These are phyloP conservation scores for Perdita meconis DNA, from an alignment of 2,888 invertebrate genomes.

Conservation along the genomic window DNA sequence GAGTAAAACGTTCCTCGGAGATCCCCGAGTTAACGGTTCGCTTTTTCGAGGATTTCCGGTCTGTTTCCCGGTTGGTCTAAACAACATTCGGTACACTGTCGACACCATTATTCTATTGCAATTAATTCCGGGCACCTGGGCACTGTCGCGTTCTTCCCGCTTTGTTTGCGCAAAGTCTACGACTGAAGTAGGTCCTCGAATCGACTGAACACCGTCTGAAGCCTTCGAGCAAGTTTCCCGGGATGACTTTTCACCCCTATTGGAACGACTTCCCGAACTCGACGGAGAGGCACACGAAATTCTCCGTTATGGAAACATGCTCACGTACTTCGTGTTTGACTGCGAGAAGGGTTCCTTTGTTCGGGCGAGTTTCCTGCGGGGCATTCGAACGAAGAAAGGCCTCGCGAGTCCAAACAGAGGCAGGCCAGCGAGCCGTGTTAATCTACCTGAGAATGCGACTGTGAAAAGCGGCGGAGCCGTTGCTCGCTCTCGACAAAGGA, in stretches of 20 bases:
- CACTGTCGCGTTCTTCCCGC: slow-evolving; percentile 15
- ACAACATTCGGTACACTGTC: slow-evolving; percentile 5
- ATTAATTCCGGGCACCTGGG: slow-evolving; percentile 53
- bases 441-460: slow-evolving; percentile 33
- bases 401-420: not conserved
- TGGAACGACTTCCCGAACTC: not conserved
- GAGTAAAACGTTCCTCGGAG: slow-evolving; percentile 63
- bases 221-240: not conserved
- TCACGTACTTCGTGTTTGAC: not conserved
- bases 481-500: slow-evolving; percentile 26
- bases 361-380: not conserved
- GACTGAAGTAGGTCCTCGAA: not conserved
- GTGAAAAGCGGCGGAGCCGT: slow-evolving; percentile 46
- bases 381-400: not conserved
- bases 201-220: not conserved
- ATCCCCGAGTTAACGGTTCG: slow-evolving; percentile 62
- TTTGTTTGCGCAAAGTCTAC: slow-evolving; percentile 14
- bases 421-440: slow-evolving; percentile 24
- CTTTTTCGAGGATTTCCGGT: slow-evolving; percentile 69
- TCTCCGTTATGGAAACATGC: not conserved
- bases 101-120: slow-evolving; percentile 23
- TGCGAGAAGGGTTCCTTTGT: slow-evolving; percentile 9
- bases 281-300: too few relatives aligned
- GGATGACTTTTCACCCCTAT: not conserved
- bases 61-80: slow-evolving; percentile 42